These are phyloP conservation scores for Drosophila ustulata DNA, from an alignment of 2,888 invertebrate species.

Conservation along the genomic window DNA sequence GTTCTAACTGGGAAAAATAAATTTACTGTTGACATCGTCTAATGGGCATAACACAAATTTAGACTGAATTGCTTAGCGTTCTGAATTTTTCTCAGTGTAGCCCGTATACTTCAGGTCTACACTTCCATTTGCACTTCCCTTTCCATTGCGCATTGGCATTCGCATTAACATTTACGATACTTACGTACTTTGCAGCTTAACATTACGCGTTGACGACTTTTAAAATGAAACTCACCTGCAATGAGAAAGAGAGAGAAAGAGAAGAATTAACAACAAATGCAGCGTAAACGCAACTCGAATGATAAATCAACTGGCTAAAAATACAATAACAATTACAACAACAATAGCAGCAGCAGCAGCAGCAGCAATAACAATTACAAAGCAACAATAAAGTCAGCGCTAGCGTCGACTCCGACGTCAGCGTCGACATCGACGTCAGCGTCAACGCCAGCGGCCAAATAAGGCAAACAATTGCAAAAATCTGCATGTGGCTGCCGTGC, in stretches of 20 bases:
- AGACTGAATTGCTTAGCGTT: no score
- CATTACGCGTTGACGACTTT: slow-evolving; percentile 15
- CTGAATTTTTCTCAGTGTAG: background rate
- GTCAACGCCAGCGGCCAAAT: slow-evolving; percentile 62
- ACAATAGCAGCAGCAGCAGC: slow-evolving; percentile 13
- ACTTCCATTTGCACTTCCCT: background rate
- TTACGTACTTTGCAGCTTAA: slow-evolving; percentile 45
- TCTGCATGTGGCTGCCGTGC: slow-evolving; percentile 68
- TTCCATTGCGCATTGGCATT: slow-evolving; percentile 15
- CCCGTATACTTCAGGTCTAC: background rate
- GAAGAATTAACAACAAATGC: slow-evolving; percentile 65
- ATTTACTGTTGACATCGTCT: no score
- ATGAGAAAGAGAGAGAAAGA: slow-evolving; percentile 41
- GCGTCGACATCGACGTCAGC: slow-evolving; percentile 9
- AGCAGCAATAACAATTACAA: slow-evolving; percentile 16
- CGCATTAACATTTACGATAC: slow-evolving; percentile 41
- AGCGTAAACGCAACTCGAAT: slow-evolving; percentile 68
- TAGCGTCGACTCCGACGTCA: slow-evolving; percentile 21
- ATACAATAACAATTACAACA: slow-evolving; percentile 56
- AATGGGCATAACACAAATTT: no score
- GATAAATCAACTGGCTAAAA: slow-evolving; percentile 77
- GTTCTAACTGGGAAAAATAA: no score
- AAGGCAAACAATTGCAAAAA: slow-evolving; percentile 80
- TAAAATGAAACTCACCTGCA: slow-evolving; percentile 66
- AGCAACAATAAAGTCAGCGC: slow-evolving; percentile 23